Base-by-base conservation (phyloP, 2,888 invertebrate species). In the Cryptus armator region DNA sequence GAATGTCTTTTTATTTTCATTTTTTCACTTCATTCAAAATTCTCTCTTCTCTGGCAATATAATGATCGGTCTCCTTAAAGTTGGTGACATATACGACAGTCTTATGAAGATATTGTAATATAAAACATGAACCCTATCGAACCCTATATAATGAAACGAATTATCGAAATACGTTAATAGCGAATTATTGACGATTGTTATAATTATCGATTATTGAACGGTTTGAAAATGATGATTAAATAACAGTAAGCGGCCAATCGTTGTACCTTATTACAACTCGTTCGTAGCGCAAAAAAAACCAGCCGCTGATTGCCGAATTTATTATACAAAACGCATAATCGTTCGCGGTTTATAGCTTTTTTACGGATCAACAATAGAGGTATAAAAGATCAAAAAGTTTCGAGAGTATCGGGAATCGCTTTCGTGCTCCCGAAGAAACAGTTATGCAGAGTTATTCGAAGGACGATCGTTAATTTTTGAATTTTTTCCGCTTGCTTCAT, bases 381-480 rank as follows among this genome's bases (percentile, higher is more conserved):
- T 72, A 72, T 24, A 3, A 3, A 24, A 24, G 24, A 56, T n/a
- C 24, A 71, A 62, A 81, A 77, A 10, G n/a, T 44, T 71, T 46
- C 10, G 5, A 44, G 46, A 62, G 62, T 67, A 70, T 75, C 19
- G 3, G 44, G 19, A 48, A 56, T 72, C 43, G 56, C 48, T 12
- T 67, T 24, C 24, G 48, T 76, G 44, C 62, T 43, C 37, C 32
- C 68, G 59, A 67, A 67, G 70, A 67, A 83, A 81, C 44, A 71
- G 12, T 71, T 24, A 24, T 71, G 16, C 64, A 74, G 62, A 72
- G 53, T 6, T 72, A 67, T 59, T 48, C 62, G 76, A 80, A 75
- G 79, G 79, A 67, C 77, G 10, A 48, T 67, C 75, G 44, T 76
- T 32, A 56, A 19, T 48, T 64, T 56, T 66, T 84, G n/a, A 16